A percentile compares a stretch with the other conserved stretches of the same genome.
phyloP scores from a whole-genome alignment of 2,113 vertebrate genomes.

The Cyanoliseus patagonus region DNA sequence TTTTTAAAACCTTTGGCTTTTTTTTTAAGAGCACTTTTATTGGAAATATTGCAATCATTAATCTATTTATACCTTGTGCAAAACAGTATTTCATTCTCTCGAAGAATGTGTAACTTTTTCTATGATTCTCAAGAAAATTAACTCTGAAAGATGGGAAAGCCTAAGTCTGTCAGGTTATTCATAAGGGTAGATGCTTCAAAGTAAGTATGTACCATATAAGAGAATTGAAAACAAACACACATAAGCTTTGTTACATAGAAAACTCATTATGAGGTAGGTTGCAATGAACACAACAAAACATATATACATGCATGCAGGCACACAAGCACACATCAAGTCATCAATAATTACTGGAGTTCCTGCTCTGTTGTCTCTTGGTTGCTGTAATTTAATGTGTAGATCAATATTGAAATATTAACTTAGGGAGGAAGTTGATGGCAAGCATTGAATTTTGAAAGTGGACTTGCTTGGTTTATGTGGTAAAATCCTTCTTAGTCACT shows the following conservation, averaged over 20 bases:
- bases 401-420: background rate
- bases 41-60: background rate
- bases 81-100: background rate
- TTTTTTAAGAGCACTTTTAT: conserved; percentile 15
- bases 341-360: background rate
- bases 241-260: background rate
- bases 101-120: background rate
- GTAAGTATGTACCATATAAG: background rate
- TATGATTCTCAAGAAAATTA: background rate
- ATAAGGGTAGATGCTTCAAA: background rate
- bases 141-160: background rate
- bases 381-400: background rate
- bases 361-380: background rate
- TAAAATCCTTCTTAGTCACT: background rate
- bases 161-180: background rate
- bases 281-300: background rate
- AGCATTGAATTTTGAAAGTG: background rate
- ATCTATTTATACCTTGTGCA: background rate
- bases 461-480: background rate
- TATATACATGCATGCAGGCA: background rate
- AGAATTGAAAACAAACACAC: background rate
- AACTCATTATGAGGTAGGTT: background rate
- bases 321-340: background rate
- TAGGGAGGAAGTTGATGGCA: background rate
- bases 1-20: background rate